Percentiles rank a stretch among this genome's conserved stretches.
These are phyloP conservation scores for Oasisia sp. DNA, from an alignment of 2,888 invertebrate genomes.

Conservation along the genomic window DNA sequence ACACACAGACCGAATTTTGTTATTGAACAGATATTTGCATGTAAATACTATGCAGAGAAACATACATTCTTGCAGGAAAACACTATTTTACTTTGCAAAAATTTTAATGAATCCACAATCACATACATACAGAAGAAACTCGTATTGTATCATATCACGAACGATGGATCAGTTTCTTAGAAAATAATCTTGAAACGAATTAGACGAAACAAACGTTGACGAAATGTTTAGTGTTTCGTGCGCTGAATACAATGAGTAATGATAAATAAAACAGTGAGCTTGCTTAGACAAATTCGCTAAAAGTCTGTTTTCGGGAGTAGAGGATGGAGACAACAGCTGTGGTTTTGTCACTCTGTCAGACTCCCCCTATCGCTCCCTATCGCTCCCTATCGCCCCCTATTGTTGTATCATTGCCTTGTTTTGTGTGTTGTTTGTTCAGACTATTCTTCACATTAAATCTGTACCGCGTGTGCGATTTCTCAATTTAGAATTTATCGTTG, in stretches of 20 bases:
- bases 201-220: neutral
- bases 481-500: conserved; percentile 17
- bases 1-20: too few relatives aligned
- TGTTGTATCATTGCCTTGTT: neutral
- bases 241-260: neutral
- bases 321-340: neutral
- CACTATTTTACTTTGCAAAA: neutral
- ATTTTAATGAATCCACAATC: neutral
- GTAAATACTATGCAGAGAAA: neutral
- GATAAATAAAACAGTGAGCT: neutral
- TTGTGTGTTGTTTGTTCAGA: neutral
- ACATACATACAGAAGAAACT: neutral
- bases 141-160: neutral
- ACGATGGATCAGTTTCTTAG: neutral
- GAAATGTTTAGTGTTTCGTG: neutral
- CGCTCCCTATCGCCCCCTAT: neutral
- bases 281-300: neutral
- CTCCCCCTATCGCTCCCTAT: neutral
- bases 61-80: neutral
- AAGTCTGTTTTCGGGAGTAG: neutral
- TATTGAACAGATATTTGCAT: neutral
- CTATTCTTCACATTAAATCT: neutral
- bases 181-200: neutral
- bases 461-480: neutral
- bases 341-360: neutral